Evolutionary conservation across 2,113 vertebrate species (phyloP).

Genomic region (Protomyctophum bolini): DNA sequence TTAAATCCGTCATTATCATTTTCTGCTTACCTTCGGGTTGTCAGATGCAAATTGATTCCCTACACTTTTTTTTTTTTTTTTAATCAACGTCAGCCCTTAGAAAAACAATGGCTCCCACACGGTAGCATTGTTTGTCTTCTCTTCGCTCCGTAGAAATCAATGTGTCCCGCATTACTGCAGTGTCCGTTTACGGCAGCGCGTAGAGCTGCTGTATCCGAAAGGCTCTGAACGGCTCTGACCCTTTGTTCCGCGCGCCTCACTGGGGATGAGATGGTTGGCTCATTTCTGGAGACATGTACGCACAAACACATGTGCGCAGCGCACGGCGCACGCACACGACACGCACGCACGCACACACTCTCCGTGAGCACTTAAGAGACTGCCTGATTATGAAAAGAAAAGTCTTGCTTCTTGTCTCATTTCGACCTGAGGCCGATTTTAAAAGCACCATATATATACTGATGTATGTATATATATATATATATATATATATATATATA

Average conservation of each 20-base stretch:
- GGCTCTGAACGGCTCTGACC: slow-evolving; percentile 41
- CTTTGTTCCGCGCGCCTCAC: slow-evolving; percentile 36
- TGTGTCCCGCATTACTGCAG: slow-evolving; percentile 35
- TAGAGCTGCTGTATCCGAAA: slow-evolving; percentile 33
- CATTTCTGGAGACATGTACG: slow-evolving; percentile 10
- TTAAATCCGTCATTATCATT: slow-evolving; percentile 64
- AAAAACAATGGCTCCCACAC: slow-evolving; percentile 61
- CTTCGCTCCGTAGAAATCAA: slow-evolving; percentile 56
- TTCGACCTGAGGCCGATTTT: too few species aligned
- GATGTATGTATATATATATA: too few species aligned
- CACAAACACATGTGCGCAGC: neutral
- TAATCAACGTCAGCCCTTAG: slow-evolving; percentile 57
- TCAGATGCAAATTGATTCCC: slow-evolving; percentile 65
- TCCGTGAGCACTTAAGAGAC: slow-evolving; percentile 50
- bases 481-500: too few species aligned
- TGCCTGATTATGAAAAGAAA: slow-evolving; percentile 8
- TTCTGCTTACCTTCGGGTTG: slow-evolving; percentile 63
- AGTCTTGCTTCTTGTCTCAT: slow-evolving; percentile 13
- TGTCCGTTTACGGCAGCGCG: slow-evolving; percentile 33
- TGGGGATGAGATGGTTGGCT: slow-evolving; percentile 49
- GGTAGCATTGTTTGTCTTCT: slow-evolving; percentile 56
- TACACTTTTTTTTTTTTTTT: slow-evolving; percentile 55
- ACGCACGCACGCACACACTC: slow-evolving; percentile 9
- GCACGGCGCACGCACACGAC: neutral
- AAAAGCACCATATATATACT: too few species aligned